Evolutionary conservation across 1,140 invertebrate species (phyloP).

Genomic region (Lepidurus apus): DNA sequence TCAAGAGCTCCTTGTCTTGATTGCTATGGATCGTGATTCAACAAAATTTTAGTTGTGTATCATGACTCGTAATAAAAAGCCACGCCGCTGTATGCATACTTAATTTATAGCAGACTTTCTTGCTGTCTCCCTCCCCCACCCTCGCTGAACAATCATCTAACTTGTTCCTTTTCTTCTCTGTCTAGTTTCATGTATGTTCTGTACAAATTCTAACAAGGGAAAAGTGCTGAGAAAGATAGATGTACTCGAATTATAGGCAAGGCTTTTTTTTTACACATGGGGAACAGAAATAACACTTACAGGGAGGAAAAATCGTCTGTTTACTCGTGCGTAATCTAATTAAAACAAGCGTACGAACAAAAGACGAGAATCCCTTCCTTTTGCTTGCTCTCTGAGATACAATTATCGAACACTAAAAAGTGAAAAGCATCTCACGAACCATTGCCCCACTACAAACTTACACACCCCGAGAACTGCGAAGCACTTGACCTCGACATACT

Average conservation of each 20-base stretch:
- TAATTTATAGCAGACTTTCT: background rate
- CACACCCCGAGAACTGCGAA: background rate
- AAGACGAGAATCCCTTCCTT: no score
- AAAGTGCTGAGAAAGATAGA: background rate
- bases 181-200: background rate
- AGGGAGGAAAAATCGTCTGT: no score
- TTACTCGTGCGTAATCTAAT: no score
- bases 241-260: background rate
- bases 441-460: background rate
- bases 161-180: background rate
- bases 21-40: slow-evolving; percentile 1
- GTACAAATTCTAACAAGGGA: background rate
- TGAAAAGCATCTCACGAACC: background rate
- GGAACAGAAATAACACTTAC: no score
- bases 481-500: slow-evolving; percentile 7
- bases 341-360: no score
- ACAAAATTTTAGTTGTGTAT: background rate
- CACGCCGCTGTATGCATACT: background rate
- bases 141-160: background rate
- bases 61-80: background rate
- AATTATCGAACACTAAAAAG: background rate
- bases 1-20: background rate
- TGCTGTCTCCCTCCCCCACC: background rate
- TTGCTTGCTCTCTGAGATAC: no score
- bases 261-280: no score